These are phyloP conservation scores for Platypus cylindrus DNA, from an alignment of 2,888 invertebrate species.

Conservation along the genomic window DNA sequence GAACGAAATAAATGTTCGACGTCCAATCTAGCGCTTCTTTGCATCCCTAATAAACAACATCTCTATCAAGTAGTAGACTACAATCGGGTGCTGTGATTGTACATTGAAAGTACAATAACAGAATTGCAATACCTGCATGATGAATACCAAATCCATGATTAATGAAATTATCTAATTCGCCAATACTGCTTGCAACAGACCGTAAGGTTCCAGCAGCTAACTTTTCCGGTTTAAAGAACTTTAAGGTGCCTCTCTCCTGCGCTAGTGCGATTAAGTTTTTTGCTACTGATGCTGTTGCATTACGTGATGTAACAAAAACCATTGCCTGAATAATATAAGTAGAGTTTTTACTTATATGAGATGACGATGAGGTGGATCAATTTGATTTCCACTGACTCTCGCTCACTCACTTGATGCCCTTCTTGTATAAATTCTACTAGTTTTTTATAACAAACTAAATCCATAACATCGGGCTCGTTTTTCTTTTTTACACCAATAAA, in stretches of 20 bases:
- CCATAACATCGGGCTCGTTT: conserved; percentile 60
- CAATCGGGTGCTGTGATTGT: background rate
- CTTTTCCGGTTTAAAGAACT: conserved; percentile 55
- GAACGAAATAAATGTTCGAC: conserved; percentile 77
- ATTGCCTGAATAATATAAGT: conserved; percentile 43
- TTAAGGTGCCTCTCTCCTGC: conserved; percentile 56
- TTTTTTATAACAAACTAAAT: conserved; percentile 87
- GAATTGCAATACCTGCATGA: conserved; percentile 69
- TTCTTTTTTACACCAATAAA: conserved; percentile 49
- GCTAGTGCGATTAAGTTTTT: conserved; percentile 73
- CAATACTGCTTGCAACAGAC: no score
- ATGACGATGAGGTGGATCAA: no score
- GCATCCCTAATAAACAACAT: conserved; percentile 41
- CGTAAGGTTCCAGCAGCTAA: no score
- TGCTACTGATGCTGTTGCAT: conserved; percentile 87
- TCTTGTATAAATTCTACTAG: conserved; percentile 68
- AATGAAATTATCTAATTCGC: conserved; percentile 72
- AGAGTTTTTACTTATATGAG: background rate
- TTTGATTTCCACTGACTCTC: background rate
- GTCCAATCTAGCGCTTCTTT: conserved; percentile 25
- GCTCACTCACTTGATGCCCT: conserved; percentile 63
- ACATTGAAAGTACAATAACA: background rate
- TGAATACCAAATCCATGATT: conserved; percentile 84
- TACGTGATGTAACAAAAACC: conserved; percentile 97
- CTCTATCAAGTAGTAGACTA: background rate